phyloP scores from a whole-genome alignment of 2,888 invertebrate genomes.

The Brachypterus glaber region DNA sequence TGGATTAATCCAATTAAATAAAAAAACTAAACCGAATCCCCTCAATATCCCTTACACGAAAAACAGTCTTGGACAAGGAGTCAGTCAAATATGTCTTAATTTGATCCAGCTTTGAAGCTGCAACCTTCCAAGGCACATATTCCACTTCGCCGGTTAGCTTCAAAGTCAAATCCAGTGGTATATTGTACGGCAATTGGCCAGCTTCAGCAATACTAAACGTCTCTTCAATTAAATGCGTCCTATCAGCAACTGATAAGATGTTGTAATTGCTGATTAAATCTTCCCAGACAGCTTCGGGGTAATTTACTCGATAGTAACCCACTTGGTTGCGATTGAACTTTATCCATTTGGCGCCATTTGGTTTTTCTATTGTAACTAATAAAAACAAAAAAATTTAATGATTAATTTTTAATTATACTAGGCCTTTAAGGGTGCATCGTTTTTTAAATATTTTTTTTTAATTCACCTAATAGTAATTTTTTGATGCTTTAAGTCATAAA shows the following conservation, averaged over 20 bases:
- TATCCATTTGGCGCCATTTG: conserved; percentile 52
- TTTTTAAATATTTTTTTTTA: too few relatives aligned
- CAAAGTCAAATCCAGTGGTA: conserved; percentile 59
- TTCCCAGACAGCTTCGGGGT: conserved; percentile 59
- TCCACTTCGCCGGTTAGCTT: conserved; percentile 59
- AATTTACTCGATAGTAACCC: conserved; percentile 85
- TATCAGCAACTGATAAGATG: conserved; percentile 55
- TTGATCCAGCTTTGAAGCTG: conserved; percentile 39
- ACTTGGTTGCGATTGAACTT: conserved; percentile 80
- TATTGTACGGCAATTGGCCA: conserved; percentile 52
- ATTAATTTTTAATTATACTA: too few relatives aligned
- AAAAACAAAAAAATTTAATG: too few relatives aligned
- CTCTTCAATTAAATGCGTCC: conserved; percentile 73
- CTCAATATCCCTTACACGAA: too few relatives aligned
- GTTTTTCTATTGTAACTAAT: conserved; percentile 48
- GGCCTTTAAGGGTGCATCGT: too few relatives aligned
- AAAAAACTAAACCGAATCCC: too few relatives aligned
- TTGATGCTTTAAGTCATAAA: too few relatives aligned
- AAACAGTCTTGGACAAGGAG: too few relatives aligned
- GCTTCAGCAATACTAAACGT: conserved; percentile 71
- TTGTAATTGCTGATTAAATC: conserved; percentile 40
- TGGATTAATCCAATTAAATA: too few relatives aligned
- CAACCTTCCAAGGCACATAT: conserved; percentile 71
- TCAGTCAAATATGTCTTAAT: conserved; percentile 51
- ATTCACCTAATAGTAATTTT: too few relatives aligned